Base-by-base conservation (phyloP, 2,113 vertebrate genomes). In the Xenopus borealis region DNA sequence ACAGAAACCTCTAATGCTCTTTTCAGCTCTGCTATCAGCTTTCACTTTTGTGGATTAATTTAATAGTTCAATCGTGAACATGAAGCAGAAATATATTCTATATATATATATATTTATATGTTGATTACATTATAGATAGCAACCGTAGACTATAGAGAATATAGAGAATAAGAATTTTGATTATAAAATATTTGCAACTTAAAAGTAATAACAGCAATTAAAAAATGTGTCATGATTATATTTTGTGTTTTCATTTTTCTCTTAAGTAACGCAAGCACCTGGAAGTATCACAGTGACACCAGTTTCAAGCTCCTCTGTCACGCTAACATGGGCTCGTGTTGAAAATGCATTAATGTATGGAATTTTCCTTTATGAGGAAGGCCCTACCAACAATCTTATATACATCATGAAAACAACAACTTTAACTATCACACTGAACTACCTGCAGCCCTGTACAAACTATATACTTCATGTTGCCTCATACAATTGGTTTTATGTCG, bases 391-490 rank as follows among this genome's bases (percentile, higher is more conserved):
- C 17, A 79, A 46, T 1, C 40, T 0, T 5, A 64, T 72, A 0
- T 59, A 19, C 12, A 46, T 16, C 2, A 19, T 78, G 57, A 85
- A 87, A 17, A 75, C 85, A 55, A 33, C 84, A 9, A 47, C 30
- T 55, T 84, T 66, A 40, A 64, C 53, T 7, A 10, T 86, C 78
- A 80, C 85, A 3, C 9, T 89, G 18, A 11, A 69, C 0, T 82
- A 74, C 78, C 79, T 91, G 62, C 61, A 76, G 27, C 87, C 90
- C 0, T 92, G 92, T 71, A 81, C 87, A 58, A 73, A 81, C n/a
- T 91, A 90, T 78, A 69, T 79, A 62, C 88, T 93, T 82, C 81
- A 80, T 12, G 79, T 92, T 40, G 85, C 80, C 30, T 92, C 91
- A 23, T 62, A 80, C 69, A 92, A 82, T 82, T 74, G 3, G 18